Percentiles rank a stretch among this genome's conserved stretches.
These are phyloP conservation scores for Brenthis ino DNA, from an alignment of 2,888 invertebrate genomes.

Conservation along the genomic window DNA sequence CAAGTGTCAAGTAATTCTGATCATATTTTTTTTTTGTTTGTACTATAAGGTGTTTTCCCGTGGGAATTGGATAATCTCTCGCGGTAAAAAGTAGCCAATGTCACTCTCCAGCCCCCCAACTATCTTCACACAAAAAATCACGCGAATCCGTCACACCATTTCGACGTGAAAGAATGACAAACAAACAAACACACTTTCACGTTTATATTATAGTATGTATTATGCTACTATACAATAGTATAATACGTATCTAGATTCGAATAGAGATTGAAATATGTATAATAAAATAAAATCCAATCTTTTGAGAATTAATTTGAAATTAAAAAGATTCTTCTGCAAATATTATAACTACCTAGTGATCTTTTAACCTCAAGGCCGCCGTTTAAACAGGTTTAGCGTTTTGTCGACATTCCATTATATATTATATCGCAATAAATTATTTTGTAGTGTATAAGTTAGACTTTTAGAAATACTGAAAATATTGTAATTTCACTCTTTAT, in stretches of 20 bases:
- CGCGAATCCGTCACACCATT: too few species aligned
- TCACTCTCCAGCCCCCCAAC: too few species aligned
- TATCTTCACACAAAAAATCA: too few species aligned
- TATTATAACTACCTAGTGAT: conserved; percentile 1
- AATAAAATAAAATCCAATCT: neutral
- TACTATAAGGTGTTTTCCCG: too few species aligned
- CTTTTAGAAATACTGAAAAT: neutral
- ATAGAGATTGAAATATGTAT: neutral
- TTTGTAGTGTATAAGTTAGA: neutral
- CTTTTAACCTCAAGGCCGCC: conserved; percentile 26
- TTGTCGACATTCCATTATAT: conserved; percentile 27
- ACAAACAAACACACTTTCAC: too few species aligned
- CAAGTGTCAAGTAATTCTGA: too few species aligned
- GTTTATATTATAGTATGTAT: too few species aligned
- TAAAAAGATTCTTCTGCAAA: conserved; percentile 17
- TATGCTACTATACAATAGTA: too few species aligned
- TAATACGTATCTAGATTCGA: neutral
- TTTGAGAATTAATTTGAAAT: conserved; percentile 10
- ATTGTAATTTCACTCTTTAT: neutral
- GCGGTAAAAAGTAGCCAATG: too few species aligned
- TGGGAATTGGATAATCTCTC: too few species aligned
- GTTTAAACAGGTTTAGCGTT: conserved; percentile 25
- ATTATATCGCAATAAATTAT: conserved; percentile 2
- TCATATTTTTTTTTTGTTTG: too few species aligned
- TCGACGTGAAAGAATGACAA: too few species aligned